Evolutionary conservation across 2,888 invertebrate species (phyloP), one percentile per base, ranked within the genome.

Genomic region (Parapristionchus giblindavisi): DNA sequence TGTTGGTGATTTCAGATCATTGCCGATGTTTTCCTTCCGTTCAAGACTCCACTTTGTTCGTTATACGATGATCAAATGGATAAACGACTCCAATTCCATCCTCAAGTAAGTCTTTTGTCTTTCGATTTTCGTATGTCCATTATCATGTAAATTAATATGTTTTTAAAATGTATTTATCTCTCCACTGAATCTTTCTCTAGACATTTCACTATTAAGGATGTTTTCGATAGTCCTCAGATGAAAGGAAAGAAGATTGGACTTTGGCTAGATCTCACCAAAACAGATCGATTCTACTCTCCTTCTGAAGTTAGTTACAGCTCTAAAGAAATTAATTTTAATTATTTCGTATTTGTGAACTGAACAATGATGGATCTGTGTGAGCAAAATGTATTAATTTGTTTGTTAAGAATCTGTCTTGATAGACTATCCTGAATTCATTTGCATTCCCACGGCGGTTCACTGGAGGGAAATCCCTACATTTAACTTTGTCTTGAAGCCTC

Each of bases 181-280:
- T n/a, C n/a, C n/a, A n/a, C n/a, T n/a, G n/a, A n/a, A n/a, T n/a
- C n/a, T n/a, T n/a, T n/a, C n/a, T n/a, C n/a, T n/a, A n/a, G n/a
- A n/a, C n/a, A n/a, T n/a, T n/a, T n/a, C n/a, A 1, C 5, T 3
- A 14, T 72, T 3, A 27, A 72, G 58, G 60, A 60, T 34, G 72
- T 72, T 3, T 72, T 72, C 51, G 60, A 60, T 17, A 40, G 38
- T 24, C 38, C 54, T 17, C 48, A 43, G 36, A 51, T 34, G 5
- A 65, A 76, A 40, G 84, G 81, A 27, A 90, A 93, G 27, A 94
- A 93, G 87, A 89, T 99, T 76, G 98, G 98, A 0, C 89, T 99
- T 34, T 95, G 98, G 94, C 93, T 99, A 78, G 98, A 99, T 89
- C 90, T 99, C 80, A 98, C 99, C 0, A 96, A 97, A 87, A 98